Evolutionary conservation across 2,797 vertebrate species (phyloP).

Genomic region (Knipowitschia caucasica): DNA sequence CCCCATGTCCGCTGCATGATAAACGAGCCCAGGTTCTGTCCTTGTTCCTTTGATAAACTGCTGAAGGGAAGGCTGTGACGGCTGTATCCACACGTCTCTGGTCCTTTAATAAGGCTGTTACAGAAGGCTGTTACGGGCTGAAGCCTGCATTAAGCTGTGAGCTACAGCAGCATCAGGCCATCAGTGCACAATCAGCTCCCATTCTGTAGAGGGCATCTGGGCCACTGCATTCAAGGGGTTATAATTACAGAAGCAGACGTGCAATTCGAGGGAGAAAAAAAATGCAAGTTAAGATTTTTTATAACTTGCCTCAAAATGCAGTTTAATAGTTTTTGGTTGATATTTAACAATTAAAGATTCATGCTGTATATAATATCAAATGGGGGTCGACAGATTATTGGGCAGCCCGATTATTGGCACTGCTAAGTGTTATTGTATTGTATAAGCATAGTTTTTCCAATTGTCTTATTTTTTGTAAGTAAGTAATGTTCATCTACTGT

Average conservation of each 20-base stretch:
- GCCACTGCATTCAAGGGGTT: neutral
- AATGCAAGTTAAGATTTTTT: too few relatives aligned
- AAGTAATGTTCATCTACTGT: too few relatives aligned
- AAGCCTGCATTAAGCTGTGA: neutral
- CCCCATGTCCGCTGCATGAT: neutral
- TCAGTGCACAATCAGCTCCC: neutral
- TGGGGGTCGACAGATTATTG: too few relatives aligned
- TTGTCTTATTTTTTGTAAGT: too few relatives aligned
- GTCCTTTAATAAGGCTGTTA: conserved; percentile 10
- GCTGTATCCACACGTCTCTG: conserved; percentile 6
- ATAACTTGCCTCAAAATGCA: too few relatives aligned
- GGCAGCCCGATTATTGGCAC: too few relatives aligned
- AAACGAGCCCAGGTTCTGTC: conserved; percentile 10
- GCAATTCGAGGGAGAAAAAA: too few relatives aligned
- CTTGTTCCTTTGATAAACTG: conserved; percentile 12
- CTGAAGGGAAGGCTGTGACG: neutral
- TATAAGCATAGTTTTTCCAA: too few relatives aligned
- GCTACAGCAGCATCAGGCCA: neutral
- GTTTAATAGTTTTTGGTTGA: too few relatives aligned
- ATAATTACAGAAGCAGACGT: conserved; percentile 6
- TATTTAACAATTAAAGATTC: too few relatives aligned
- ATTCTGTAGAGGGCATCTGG: neutral
- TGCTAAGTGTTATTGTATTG: too few relatives aligned
- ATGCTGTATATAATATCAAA: too few relatives aligned
- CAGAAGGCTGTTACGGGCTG: conserved; percentile 5